Conservation (phyloP, 1,140 invertebrate species). For the Leptopilina clavipes region DNA sequence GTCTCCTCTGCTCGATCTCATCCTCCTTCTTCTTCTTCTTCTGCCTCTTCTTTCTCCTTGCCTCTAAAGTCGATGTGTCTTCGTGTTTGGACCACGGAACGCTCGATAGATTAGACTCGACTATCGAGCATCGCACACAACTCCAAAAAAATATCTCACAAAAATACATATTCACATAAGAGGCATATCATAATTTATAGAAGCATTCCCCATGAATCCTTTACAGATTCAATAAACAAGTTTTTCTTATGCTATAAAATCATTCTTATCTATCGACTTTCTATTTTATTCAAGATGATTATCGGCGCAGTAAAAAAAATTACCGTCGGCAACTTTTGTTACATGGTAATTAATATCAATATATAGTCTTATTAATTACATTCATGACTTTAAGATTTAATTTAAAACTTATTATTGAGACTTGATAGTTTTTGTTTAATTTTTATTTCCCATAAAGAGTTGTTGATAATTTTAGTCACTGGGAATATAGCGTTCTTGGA, state of each 20-base stretch:
- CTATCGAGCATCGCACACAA: slow-evolving; percentile 47
- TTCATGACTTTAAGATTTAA: too few relatives aligned
- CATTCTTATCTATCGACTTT: not conserved
- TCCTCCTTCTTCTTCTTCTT: slow-evolving; percentile 20
- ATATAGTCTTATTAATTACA: too few relatives aligned
- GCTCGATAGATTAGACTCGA: slow-evolving; percentile 56
- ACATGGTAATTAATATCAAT: too few relatives aligned
- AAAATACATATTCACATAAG: not conserved
- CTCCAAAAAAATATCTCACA: not conserved
- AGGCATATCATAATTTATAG: slow-evolving; percentile 19
- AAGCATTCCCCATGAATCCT: slow-evolving; percentile 6
- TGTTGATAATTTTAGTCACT: too few relatives aligned
- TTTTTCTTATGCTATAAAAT: not conserved
- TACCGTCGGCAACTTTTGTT: too few relatives aligned
- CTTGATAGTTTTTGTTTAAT: too few relatives aligned
- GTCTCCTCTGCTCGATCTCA: slow-evolving; percentile 49
- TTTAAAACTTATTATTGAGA: too few relatives aligned
- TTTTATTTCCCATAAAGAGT: too few relatives aligned
- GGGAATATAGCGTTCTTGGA: too few relatives aligned
- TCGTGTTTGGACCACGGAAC: slow-evolving; percentile 20
- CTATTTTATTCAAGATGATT: not conserved
- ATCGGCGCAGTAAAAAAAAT: too few relatives aligned
- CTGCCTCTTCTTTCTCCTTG: slow-evolving; percentile 37
- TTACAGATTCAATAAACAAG: slow-evolving; percentile 12
- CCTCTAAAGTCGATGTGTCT: slow-evolving; percentile 37